phyloP scores from a whole-genome alignment of 2,888 invertebrate species.

The Hypomecis atomaria region DNA sequence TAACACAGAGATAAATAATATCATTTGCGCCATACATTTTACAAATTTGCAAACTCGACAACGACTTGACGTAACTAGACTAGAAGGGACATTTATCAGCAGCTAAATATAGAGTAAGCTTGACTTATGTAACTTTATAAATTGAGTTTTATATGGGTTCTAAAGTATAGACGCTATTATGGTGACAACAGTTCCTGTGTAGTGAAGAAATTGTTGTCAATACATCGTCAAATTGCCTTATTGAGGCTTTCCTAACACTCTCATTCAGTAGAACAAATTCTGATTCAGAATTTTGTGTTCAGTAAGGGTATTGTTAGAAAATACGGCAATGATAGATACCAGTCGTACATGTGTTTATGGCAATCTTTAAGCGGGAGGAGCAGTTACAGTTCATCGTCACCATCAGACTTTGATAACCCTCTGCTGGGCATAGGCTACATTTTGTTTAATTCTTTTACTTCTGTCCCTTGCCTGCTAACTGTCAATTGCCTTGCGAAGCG shows the following conservation, averaged over 20 bases:
- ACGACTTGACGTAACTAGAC: slow-evolving; percentile 23
- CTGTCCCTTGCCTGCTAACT: no score
- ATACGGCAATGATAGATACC: no score
- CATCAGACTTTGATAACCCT: no score
- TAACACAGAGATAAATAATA: background rate
- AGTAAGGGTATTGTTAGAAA: no score
- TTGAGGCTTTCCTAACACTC: slow-evolving; percentile 8
- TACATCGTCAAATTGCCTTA: slow-evolving; percentile 1
- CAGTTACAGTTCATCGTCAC: no score
- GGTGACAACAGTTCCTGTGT: slow-evolving; percentile 10
- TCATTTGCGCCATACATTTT: slow-evolving; percentile 6
- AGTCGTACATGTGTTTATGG: no score
- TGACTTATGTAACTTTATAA: slow-evolving; percentile 20
- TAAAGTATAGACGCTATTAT: background rate
- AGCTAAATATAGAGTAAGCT: slow-evolving; percentile 28
- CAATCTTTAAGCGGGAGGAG: no score
- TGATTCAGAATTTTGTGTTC: background rate
- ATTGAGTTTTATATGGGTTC: background rate
- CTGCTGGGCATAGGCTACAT: no score
- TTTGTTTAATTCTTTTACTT: no score
- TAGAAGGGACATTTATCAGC: slow-evolving; percentile 27
- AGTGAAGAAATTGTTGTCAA: slow-evolving; percentile 8
- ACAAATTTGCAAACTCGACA: slow-evolving; percentile 25
- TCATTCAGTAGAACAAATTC: background rate
- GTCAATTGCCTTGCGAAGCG: no score